Conservation (phyloP, 2,797 vertebrate species). For the Synaphobranchus kaupii region DNA sequence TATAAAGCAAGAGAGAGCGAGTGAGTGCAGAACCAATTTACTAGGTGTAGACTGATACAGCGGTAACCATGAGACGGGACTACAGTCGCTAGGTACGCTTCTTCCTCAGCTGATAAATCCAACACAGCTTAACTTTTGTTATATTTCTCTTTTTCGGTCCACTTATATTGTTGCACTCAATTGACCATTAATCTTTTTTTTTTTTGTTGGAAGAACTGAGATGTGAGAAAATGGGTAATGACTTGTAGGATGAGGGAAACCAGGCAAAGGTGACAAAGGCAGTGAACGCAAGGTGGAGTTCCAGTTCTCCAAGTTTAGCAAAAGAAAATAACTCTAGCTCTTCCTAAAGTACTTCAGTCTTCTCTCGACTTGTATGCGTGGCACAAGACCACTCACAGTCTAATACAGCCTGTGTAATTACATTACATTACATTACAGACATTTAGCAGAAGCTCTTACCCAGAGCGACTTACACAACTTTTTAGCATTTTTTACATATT, state of each 20-base stretch:
- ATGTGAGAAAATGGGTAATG: background rate
- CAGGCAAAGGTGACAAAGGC: background rate
- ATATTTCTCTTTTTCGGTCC: background rate
- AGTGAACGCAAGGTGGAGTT: constrained; percentile 16
- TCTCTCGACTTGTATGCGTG: background rate
- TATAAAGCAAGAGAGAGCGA: background rate
- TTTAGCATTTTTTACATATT: too few relatives aligned
- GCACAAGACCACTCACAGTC: background rate
- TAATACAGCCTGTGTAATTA: constrained; percentile 30
- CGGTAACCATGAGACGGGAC: background rate
- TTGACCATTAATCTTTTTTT: background rate
- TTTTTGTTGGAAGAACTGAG: background rate
- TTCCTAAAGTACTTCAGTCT: background rate
- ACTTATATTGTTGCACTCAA: background rate
- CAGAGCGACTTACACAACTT: too few relatives aligned
- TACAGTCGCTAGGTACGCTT: background rate
- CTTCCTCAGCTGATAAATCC: background rate
- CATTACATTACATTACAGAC: too few relatives aligned
- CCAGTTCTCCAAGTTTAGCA: background rate
- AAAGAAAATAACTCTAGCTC: background rate
- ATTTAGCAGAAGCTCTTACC: too few relatives aligned
- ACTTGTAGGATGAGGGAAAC: too few relatives aligned
- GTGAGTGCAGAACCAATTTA: background rate
- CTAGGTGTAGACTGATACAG: constrained; percentile 3
- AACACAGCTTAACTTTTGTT: background rate